These are phyloP conservation scores for Microctonus aethiopoides DNA, from an alignment of 2,888 invertebrate species.

Conservation along the genomic window DNA sequence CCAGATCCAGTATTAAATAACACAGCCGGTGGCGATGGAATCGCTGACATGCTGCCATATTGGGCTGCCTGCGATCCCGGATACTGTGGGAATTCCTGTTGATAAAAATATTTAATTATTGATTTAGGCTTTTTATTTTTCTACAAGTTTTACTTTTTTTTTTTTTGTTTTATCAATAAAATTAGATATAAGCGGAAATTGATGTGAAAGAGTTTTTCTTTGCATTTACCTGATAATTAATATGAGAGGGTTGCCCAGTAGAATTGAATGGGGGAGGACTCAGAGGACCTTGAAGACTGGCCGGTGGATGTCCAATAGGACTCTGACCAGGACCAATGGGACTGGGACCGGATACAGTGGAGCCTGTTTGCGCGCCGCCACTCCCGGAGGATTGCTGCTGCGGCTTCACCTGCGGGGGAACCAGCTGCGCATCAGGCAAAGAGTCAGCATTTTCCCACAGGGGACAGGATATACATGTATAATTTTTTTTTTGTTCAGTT, in stretches of 20 bases:
- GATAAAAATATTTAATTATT: background rate
- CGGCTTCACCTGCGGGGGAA: conserved; percentile 79
- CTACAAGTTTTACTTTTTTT: background rate
- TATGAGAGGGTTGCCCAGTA: conserved; percentile 70
- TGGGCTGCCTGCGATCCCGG: conserved; percentile 69
- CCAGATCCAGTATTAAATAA: conserved; percentile 81
- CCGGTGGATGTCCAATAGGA: conserved; percentile 72
- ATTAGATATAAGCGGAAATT: conserved; percentile 20
- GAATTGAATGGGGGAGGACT: conserved; percentile 70
- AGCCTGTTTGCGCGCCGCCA: conserved; percentile 65
- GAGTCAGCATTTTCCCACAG: conserved; percentile 67
- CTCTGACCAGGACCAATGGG: conserved; percentile 65
- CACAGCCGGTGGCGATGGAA: conserved; percentile 87
- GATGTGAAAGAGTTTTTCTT: conserved; percentile 35
- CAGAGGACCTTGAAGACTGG: conserved; percentile 71
- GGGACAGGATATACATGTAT: conserved; percentile 57
- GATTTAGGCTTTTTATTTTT: too few relatives aligned
- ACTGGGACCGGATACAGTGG: conserved; percentile 65
- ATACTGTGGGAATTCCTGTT: conserved; percentile 64
- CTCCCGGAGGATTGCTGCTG: conserved; percentile 76
- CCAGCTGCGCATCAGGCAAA: conserved; percentile 68
- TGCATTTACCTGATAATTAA: conserved; percentile 76
- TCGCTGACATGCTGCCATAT: conserved; percentile 83
- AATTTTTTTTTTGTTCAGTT: conserved; percentile 22
- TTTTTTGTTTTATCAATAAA: background rate